These are phyloP conservation scores for Nannospalax galili DNA, from an alignment of 2,113 vertebrate species.

Conservation along the genomic window DNA sequence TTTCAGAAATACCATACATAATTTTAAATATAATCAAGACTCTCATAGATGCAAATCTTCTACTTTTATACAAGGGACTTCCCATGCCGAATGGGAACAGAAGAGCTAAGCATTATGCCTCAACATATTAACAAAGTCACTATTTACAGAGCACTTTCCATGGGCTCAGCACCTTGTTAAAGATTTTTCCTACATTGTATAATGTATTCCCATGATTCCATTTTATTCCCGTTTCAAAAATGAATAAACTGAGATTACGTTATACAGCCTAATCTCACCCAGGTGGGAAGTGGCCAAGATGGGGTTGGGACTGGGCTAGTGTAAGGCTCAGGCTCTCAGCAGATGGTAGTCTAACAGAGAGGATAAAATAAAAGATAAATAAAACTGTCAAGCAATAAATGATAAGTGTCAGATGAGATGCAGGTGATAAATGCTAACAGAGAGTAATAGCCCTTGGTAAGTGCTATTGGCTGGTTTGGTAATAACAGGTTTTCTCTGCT, in stretches of 20 bases:
- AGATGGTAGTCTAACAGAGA: slow-evolving; percentile 2
- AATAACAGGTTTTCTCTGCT: slow-evolving; percentile 64
- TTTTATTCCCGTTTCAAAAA: not conserved
- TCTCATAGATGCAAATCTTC: not conserved
- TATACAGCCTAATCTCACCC: not conserved
- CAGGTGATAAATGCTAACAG: slow-evolving; percentile 43
- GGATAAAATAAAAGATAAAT: slow-evolving; percentile 61
- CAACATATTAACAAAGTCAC: not conserved
- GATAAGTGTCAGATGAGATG: slow-evolving; percentile 62
- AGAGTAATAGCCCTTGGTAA: slow-evolving; percentile 61
- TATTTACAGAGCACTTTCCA: not conserved
- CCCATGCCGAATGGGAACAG: not conserved
- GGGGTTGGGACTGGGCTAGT: not conserved
- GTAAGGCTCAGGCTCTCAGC: not conserved
- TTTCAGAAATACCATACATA: not conserved
- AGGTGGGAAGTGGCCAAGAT: not conserved
- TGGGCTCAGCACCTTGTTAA: not conserved
- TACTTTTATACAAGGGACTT: not conserved
- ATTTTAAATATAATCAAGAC: not conserved
- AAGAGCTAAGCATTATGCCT: not conserved
- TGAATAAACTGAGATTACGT: not conserved
- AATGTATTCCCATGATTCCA: not conserved
- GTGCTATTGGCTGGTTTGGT: slow-evolving; percentile 59
- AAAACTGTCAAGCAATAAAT: slow-evolving; percentile 71
- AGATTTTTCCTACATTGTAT: not conserved